phyloP scores from a whole-genome alignment of 2,888 invertebrate genomes.

The Leptinotarsa tumamoca region DNA sequence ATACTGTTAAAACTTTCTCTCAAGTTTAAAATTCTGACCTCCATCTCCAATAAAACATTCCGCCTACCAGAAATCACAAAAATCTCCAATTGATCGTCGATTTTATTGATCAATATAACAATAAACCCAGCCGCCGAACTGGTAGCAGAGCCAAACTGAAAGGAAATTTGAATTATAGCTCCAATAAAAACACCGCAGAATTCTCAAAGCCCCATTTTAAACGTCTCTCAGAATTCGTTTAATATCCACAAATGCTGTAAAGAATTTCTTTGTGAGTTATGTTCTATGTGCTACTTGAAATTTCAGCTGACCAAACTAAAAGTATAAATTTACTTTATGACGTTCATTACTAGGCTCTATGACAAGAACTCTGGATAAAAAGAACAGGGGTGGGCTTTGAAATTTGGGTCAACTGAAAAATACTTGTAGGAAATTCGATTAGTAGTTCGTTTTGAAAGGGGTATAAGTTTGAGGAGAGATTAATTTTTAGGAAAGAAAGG shows the following conservation, averaged over 20 bases:
- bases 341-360: constrained; percentile 39
- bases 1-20: too few species aligned
- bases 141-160: constrained; percentile 33
- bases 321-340: constrained; percentile 45
- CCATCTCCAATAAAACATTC: neutral
- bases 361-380: constrained; percentile 32
- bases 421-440: too few species aligned
- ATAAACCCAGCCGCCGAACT: constrained; percentile 32
- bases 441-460: too few species aligned
- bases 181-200: constrained; percentile 42
- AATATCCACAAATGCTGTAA: constrained; percentile 38
- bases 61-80: neutral
- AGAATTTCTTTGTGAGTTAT: constrained; percentile 41
- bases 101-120: constrained; percentile 42
- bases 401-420: neutral
- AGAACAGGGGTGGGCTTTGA: constrained; percentile 27
- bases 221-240: constrained; percentile 30
- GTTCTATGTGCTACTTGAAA: constrained; percentile 42
- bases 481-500: too few species aligned
- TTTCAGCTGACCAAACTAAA: constrained; percentile 46
- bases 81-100: constrained; percentile 13
- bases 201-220: constrained; percentile 35
- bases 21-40: too few species aligned
- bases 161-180: constrained; percentile 37
- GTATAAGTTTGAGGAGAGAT: too few species aligned